Conservation (phyloP, 2,888 invertebrate genomes). For the Lycia hirtaria region DNA sequence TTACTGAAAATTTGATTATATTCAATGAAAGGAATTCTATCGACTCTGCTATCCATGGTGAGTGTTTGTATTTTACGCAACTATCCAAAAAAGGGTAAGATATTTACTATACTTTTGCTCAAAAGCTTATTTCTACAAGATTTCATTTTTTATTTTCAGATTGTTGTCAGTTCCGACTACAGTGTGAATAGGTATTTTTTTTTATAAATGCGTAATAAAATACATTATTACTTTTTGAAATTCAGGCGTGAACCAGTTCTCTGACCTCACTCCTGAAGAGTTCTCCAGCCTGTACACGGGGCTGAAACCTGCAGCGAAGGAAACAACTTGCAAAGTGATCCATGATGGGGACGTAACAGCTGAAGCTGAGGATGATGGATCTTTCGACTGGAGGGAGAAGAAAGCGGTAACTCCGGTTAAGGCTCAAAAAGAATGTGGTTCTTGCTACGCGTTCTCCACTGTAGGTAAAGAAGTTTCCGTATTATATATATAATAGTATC, state of each 20-base stretch:
- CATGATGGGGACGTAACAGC: neutral
- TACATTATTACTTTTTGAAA: neutral
- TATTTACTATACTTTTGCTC: too few relatives aligned
- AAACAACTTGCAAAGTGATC: neutral
- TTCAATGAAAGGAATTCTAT: neutral
- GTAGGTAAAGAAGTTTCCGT: too few relatives aligned
- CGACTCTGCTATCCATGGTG: neutral
- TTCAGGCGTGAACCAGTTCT: slow-evolving; percentile 5
- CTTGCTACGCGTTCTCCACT: slow-evolving; percentile 10
- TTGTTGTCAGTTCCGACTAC: too few relatives aligned
- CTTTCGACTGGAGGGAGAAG: slow-evolving; percentile 2
- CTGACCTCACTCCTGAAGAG: neutral
- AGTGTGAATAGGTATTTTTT: too few relatives aligned
- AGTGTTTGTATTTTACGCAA: neutral
- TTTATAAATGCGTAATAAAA: too few relatives aligned
- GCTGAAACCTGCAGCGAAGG: neutral
- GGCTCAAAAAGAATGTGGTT: slow-evolving; percentile 1
- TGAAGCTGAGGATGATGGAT: neutral
- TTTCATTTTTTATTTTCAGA: too few relatives aligned
- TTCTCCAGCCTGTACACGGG: neutral
- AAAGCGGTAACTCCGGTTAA: slow-evolving; percentile 3
- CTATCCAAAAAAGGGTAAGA: neutral
- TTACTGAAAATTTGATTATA: slow-evolving; percentile 2
- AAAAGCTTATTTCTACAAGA: too few relatives aligned
- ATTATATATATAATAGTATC: too few relatives aligned